These are phyloP conservation scores for Cremastobaeus sp. DNA, from an alignment of 2,888 invertebrate species.

Conservation along the genomic window DNA sequence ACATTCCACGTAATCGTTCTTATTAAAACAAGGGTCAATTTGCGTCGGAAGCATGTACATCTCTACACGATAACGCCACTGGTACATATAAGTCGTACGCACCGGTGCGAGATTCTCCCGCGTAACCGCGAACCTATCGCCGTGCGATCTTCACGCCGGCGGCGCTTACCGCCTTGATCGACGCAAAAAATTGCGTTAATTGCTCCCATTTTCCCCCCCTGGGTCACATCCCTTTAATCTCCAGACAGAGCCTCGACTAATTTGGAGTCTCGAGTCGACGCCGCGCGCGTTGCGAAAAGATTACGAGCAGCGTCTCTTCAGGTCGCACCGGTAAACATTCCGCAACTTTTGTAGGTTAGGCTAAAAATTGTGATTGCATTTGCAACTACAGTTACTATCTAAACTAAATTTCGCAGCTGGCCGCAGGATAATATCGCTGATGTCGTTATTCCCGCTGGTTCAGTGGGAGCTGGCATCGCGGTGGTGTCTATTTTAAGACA, in stretches of 20 bases:
- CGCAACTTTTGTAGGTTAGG: no score
- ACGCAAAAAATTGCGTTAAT: conserved; percentile 59
- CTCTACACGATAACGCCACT: conserved; percentile 50
- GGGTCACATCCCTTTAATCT: conserved; percentile 3
- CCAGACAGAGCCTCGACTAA: background rate
- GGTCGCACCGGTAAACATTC: no score
- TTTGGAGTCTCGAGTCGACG: conserved; percentile 2
- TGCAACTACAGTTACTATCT: no score
- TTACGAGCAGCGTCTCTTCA: no score
- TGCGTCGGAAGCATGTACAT: conserved; percentile 55
- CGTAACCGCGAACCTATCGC: conserved; percentile 50
- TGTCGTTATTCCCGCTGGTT: no score
- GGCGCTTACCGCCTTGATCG: conserved; percentile 64
- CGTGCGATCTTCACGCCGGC: conserved; percentile 73
- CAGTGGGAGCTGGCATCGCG: no score
- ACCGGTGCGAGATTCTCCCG: conserved; percentile 52
- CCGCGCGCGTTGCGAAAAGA: no score
- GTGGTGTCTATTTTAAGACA: conserved; percentile 5
- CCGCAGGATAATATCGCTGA: background rate
- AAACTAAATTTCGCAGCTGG: no score
- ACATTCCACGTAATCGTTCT: conserved; percentile 58
- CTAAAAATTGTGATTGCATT: no score
- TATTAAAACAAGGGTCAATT: conserved; percentile 60
- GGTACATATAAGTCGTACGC: conserved; percentile 49
- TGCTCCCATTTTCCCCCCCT: conserved; percentile 46